Conservation (phyloP, 2,797 vertebrate species). For the Epinephelus awoara region DNA sequence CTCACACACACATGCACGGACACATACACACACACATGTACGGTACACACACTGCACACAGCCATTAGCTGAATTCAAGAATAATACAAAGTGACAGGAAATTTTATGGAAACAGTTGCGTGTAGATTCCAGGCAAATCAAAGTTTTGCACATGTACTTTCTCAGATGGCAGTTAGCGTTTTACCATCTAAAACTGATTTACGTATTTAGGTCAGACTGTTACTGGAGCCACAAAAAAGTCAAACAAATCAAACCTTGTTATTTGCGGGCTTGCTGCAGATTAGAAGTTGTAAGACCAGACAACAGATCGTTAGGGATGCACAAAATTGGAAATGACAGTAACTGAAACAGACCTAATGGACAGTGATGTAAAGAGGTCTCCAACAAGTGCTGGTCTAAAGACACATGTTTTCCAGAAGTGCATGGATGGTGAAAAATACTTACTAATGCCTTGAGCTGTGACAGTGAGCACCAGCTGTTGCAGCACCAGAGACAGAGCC, state of each 20-base stretch:
- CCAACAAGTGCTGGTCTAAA: conserved; percentile 4
- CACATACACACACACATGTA: conserved; percentile 24
- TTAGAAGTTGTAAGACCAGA: background rate
- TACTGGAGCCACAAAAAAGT: conserved; percentile 13
- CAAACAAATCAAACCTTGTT: background rate
- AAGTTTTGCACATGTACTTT: conserved; percentile 37
- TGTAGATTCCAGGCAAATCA: conserved; percentile 47
- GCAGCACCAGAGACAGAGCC: conserved; percentile 84
- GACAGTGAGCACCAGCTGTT: conserved; percentile 83
- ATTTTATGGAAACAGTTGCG: conserved; percentile 47
- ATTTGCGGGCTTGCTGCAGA: conserved; percentile 13
- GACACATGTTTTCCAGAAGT: conserved; percentile 24
- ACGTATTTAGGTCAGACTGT: conserved; percentile 48
- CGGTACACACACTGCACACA: conserved; percentile 20
- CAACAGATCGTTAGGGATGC: conserved; percentile 7
- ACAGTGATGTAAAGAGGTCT: background rate
- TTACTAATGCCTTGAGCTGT: conserved; percentile 91
- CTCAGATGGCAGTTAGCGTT: conserved; percentile 32
- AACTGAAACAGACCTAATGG: background rate
- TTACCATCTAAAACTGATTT: conserved; percentile 8
- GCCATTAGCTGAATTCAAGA: conserved; percentile 38
- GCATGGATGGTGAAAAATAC: conserved; percentile 55
- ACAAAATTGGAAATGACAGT: background rate
- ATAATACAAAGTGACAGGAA: conserved; percentile 51
- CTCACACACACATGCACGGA: conserved; percentile 22